These are phyloP conservation scores for Notolepis coatsorum DNA, from an alignment of 2,797 vertebrate genomes.

Conservation along the genomic window DNA sequence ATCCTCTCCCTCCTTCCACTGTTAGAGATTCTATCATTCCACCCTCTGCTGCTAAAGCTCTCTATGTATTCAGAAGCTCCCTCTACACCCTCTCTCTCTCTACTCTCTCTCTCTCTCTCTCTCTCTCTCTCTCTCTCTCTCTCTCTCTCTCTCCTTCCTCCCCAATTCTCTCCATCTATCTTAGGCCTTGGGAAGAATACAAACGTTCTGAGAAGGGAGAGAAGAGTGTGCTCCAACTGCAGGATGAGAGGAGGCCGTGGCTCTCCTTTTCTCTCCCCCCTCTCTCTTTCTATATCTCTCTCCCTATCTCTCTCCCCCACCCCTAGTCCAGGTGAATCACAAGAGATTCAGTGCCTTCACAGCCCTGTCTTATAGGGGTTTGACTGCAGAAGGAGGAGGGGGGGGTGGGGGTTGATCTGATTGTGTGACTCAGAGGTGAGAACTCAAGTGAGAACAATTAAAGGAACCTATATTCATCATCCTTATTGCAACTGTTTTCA, in stretches of 20 bases:
- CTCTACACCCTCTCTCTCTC: no score
- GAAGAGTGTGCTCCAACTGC: conserved; percentile 38
- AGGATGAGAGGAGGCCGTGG: conserved; percentile 40
- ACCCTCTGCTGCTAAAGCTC: no score
- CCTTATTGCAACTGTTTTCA: background rate
- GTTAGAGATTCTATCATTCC: background rate
- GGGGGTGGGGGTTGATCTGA: conserved; percentile 29
- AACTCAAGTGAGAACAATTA: conserved; percentile 9
- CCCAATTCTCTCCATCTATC: conserved; percentile 26
- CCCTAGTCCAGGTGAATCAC: conserved; percentile 65
- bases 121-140: no score
- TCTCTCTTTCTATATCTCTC: conserved; percentile 37
- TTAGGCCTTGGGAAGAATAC: conserved; percentile 60
- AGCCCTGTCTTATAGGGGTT: conserved; percentile 67
- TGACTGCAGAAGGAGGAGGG: conserved; percentile 61
- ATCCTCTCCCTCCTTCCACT: no score
- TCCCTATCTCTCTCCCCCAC: background rate
- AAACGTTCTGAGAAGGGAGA: conserved; percentile 65
- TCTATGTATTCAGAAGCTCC: no score
- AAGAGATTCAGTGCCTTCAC: conserved; percentile 65
- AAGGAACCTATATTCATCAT: conserved; percentile 9
- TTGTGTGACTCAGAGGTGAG: conserved; percentile 65
- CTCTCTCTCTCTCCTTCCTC: conserved; percentile 29
- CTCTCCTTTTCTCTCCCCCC: background rate
- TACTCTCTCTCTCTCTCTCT: no score